phyloP scores from a whole-genome alignment of 53 echinoderm and acorn worm genomes.

The Temnopleurus reevesii region DNA sequence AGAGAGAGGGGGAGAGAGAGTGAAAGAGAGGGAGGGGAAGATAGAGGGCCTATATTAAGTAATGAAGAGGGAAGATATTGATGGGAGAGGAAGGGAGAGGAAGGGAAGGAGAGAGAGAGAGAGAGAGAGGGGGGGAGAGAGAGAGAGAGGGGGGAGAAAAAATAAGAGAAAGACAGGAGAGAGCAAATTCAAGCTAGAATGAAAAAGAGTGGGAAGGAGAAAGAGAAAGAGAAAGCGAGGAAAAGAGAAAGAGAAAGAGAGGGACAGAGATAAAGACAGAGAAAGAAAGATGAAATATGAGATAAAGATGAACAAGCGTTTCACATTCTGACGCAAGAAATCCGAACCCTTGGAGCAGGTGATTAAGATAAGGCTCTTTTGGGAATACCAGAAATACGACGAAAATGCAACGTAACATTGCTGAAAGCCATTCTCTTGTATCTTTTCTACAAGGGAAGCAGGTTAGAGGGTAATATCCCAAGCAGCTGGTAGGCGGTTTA shows the following conservation, averaged over 20 bases:
- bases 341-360: background rate
- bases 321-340: slow-evolving; percentile 6
- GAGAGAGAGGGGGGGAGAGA: background rate
- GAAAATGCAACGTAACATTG: background rate
- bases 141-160: background rate
- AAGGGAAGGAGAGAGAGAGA: background rate
- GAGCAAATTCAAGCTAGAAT: too few species aligned
- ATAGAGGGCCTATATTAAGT: background rate
- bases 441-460: background rate
- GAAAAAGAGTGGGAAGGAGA: background rate
- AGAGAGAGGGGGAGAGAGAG: background rate
- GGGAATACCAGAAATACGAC: background rate
- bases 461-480: background rate
- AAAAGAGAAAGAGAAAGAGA: background rate
- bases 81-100: background rate
- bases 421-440: background rate
- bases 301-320: background rate
- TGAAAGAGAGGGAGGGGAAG: background rate
- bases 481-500: too few species aligned
- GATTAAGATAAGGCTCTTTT: background rate
- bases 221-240: background rate
- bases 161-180: background rate
- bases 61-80: background rate
- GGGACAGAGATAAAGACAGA: background rate
- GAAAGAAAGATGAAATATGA: background rate